Percentiles rank a stretch among this genome's conserved stretches.
phyloP scores from a whole-genome alignment of 2,797 vertebrate genomes.

The Otolemur crassicaudatus region DNA sequence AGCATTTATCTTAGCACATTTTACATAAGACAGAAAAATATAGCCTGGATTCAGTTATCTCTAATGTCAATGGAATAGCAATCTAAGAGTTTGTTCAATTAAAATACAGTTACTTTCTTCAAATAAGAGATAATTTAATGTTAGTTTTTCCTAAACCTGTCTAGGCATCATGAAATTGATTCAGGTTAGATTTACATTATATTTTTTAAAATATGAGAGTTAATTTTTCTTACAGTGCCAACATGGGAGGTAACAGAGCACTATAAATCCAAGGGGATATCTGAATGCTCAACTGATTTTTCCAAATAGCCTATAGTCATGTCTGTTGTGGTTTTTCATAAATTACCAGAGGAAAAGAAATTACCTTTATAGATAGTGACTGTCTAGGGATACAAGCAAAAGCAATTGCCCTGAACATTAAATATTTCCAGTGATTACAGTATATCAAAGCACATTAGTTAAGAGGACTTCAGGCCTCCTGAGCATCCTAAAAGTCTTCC shows the following conservation, averaged over 20 bases:
- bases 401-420: conserved; percentile 57
- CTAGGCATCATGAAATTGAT: not conserved
- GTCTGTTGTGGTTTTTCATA: conserved; percentile 41
- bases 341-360: conserved; percentile 13
- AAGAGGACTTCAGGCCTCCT: not conserved
- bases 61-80: not conserved
- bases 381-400: conserved; percentile 37
- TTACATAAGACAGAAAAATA: not conserved
- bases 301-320: not conserved
- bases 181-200: not conserved
- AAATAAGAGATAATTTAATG: conserved; percentile 20
- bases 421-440: conserved; percentile 66
- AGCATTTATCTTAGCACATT: not conserved
- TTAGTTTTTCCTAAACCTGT: not conserved
- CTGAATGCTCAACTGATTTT: conserved; percentile 13
- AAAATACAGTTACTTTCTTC: conserved; percentile 26
- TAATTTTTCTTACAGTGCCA: not conserved
- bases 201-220: not conserved
- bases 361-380: conserved; percentile 39
- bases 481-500: conserved; percentile 36
- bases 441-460: conserved; percentile 40
- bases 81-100: not conserved
- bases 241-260: not conserved
- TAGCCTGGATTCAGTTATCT: not conserved
- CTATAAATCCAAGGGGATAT: not conserved